Evolutionary conservation across 1,140 invertebrate genomes (phyloP), one percentile per base, ranked within the genome.

Genomic region (Diprion similis): DNA sequence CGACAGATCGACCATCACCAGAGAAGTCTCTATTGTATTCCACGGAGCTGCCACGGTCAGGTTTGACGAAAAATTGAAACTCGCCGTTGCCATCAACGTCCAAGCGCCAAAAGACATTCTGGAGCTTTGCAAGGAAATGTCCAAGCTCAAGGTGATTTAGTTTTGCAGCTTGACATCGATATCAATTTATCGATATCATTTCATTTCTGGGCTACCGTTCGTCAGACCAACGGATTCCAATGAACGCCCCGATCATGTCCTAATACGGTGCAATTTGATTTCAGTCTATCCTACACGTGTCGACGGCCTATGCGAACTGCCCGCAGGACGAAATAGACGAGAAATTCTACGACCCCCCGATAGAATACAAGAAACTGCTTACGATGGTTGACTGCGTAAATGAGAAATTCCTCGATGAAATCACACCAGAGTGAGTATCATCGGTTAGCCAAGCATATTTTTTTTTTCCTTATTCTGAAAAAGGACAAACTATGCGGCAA

Each of bases 11-110:
- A 83, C 77, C 17, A 80, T 91, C 4, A 79, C 82, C 13, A 88
- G 91, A 1, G 89, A 95, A 84, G 91, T 96, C 7, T 91, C 91
- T 68, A 87, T 92, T 59, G 90, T 93, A n/a, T 92, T 94, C 82
- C 92, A 94, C 75, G 90, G 89, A 0, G 93, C 92, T 0, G 93
- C 93, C 0, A 93, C 92, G 0, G 91, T 94, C 0, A 89, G 91
- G 77, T 94, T 94, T 74, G 92, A 94, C 80, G 93, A 94, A 78
- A 90, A 92, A 48, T 82, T 94, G 8, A 89, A 90, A 75, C 84
- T 90, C 0, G 93, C 93, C 0, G 85, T 94, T 1, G 86, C 89
- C 9, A 93, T 93, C 68, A 95, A 95, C 78, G 92, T 95, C 15
- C 86, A 90, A 73, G 92, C 91, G 6, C 91, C 92, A 0, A 89